phyloP scores from a whole-genome alignment of 2,888 invertebrate genomes.

The Ophioninae sp. region DNA sequence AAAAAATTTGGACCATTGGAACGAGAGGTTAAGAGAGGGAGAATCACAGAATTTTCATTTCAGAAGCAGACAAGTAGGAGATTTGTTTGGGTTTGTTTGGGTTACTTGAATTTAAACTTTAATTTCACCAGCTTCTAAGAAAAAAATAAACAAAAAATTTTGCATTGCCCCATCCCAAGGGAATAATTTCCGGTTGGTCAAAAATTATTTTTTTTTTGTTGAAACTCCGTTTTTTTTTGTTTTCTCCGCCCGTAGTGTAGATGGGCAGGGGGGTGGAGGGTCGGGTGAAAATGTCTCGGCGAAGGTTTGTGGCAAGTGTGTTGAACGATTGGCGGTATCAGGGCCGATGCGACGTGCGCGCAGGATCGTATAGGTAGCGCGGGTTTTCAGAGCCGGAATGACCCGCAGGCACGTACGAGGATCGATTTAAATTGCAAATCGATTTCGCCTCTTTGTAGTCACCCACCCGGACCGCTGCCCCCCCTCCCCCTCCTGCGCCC shows the following conservation, averaged over 20 bases:
- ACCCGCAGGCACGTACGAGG: constrained; percentile 77
- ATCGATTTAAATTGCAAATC: constrained; percentile 80
- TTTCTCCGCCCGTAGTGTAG: too few relatives aligned
- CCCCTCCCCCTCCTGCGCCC: too few relatives aligned
- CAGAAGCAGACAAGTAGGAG: too few relatives aligned
- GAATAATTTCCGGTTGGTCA: too few relatives aligned
- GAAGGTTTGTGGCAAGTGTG: constrained; percentile 19
- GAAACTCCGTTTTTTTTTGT: background rate
- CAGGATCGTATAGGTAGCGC: constrained; percentile 71
- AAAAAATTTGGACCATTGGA: too few relatives aligned
- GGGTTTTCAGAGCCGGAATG: constrained; percentile 71
- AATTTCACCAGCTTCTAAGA: too few relatives aligned
- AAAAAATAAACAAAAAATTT: too few relatives aligned
- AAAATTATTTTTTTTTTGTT: background rate
- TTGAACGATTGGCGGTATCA: constrained; percentile 22
- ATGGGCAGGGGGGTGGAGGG: too few relatives aligned
- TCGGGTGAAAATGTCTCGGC: constrained; percentile 23
- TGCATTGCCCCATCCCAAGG: too few relatives aligned
- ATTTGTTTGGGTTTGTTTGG: background rate
- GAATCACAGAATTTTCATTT: too few relatives aligned
- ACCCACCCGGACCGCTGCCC: constrained; percentile 73
- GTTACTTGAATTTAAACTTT: too few relatives aligned
- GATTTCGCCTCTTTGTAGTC: constrained; percentile 79
- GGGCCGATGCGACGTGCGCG: constrained; percentile 24
- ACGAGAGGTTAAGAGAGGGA: too few relatives aligned